Conservation (phyloP, 2,113 vertebrate species). For the Lampris megalopsis region DNA sequence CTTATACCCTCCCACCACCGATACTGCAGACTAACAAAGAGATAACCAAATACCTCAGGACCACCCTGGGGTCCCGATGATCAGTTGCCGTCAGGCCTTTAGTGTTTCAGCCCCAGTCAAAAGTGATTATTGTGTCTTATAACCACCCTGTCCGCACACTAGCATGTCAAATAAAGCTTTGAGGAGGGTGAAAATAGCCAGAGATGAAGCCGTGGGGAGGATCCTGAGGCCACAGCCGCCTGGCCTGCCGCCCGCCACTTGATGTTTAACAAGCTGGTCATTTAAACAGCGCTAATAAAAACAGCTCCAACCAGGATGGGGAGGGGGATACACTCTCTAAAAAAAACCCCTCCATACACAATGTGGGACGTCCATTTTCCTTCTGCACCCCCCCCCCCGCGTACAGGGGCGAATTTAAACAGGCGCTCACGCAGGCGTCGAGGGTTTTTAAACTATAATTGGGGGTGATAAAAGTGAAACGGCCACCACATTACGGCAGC, state of each 20-base stretch:
- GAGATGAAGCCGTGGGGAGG: constrained; percentile 43
- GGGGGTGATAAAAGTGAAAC: constrained; percentile 77
- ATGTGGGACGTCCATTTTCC: constrained; percentile 43
- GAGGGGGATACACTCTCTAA: constrained; percentile 70
- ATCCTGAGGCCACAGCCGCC: constrained; percentile 61
- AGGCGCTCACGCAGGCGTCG: constrained; percentile 63
- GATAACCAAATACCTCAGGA: constrained; percentile 52
- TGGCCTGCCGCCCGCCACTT: constrained; percentile 68
- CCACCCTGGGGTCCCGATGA: constrained; percentile 58
- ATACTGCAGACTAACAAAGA: constrained; percentile 16
- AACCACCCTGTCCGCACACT: constrained; percentile 69
- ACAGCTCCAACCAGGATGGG: constrained; percentile 67
- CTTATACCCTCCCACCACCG: not conserved
- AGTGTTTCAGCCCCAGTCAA: constrained; percentile 65
- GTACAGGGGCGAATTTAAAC: constrained; percentile 60
- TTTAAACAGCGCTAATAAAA: constrained; percentile 82
- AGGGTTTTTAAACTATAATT: constrained; percentile 73
- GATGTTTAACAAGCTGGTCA: constrained; percentile 81
- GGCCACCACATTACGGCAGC: constrained; percentile 66
- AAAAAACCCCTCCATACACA: constrained; percentile 72
- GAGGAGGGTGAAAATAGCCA: constrained; percentile 75
- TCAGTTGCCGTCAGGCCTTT: constrained; percentile 65
- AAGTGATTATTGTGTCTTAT: constrained; percentile 78
- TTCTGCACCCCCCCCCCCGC: constrained; percentile 5
- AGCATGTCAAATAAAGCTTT: constrained; percentile 74